These are phyloP conservation scores for Leptinotarsa peninsularis DNA, from an alignment of 2,888 invertebrate genomes.

Conservation along the genomic window DNA sequence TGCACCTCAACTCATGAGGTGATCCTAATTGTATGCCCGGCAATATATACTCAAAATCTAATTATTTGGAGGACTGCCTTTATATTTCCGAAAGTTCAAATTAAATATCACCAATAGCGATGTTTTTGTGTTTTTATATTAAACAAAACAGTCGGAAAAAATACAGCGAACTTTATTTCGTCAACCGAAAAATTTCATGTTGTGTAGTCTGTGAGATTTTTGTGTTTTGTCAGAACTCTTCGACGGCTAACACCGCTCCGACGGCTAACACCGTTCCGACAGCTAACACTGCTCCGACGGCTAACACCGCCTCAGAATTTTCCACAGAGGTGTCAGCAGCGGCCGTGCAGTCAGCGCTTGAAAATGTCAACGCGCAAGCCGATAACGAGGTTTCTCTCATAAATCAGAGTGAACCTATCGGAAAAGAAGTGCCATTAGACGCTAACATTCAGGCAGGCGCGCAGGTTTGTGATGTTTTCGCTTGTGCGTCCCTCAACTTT, in stretches of 20 bases:
- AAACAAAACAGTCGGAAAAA: too few relatives aligned
- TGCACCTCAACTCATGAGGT: too few relatives aligned
- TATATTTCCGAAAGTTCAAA: background rate
- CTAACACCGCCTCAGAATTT: slow-evolving; percentile 35
- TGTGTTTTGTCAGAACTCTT: slow-evolving; percentile 41
- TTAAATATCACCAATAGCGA: background rate
- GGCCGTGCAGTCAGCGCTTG: slow-evolving; percentile 52
- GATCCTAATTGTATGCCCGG: too few relatives aligned
- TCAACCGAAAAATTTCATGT: slow-evolving; percentile 1
- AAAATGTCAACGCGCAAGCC: slow-evolving; percentile 58
- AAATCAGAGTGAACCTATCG: slow-evolving; percentile 66
- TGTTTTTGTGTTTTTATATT: too few relatives aligned
- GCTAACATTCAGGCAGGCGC: slow-evolving; percentile 65
- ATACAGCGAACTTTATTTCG: background rate
- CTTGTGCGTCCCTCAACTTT: background rate
- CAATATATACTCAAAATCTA: too few relatives aligned
- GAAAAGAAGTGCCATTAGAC: slow-evolving; percentile 63
- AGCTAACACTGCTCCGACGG: background rate
- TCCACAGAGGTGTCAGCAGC: slow-evolving; percentile 51
- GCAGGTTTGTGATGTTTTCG: slow-evolving; percentile 56
- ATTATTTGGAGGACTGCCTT: too few relatives aligned
- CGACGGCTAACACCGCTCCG: slow-evolving; percentile 33
- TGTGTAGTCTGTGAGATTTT: slow-evolving; percentile 6
- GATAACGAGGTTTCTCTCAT: slow-evolving; percentile 66
- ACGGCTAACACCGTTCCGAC: slow-evolving; percentile 36